A percentile compares a stretch with the other conserved stretches of the same genome.
Evolutionary conservation across 2,888 invertebrate species (phyloP).

Genomic region (Athalia circularis): DNA sequence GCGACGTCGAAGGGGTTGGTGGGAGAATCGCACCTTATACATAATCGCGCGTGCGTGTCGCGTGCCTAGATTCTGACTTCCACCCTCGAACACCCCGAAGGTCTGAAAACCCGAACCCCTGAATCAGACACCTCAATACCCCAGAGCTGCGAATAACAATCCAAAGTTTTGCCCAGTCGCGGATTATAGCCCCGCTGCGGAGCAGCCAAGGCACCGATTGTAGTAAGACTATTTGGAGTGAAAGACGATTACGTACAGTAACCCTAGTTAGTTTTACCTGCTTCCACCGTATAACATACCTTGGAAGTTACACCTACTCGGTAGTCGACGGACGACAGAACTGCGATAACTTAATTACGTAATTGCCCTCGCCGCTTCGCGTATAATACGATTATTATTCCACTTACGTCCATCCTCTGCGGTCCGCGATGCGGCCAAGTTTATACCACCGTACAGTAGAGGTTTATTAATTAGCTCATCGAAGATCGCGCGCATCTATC

Average conservation of each 20-base stretch:
- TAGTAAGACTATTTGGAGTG: too few relatives aligned
- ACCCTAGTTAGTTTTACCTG: too few relatives aligned
- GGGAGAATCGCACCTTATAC: constrained; percentile 8
- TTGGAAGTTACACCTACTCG: not conserved
- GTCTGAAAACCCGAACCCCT: too few relatives aligned
- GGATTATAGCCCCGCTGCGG: too few relatives aligned
- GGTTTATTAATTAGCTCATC: too few relatives aligned
- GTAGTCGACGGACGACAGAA: not conserved
- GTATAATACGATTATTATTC: constrained; percentile 30
- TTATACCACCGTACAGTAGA: not conserved
- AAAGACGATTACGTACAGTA: too few relatives aligned
- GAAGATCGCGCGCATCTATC: too few relatives aligned
- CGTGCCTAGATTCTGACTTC: constrained; percentile 2
- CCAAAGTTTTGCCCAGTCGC: not conserved
- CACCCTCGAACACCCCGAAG: constrained; percentile 12
- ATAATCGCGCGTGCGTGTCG: constrained; percentile 43
- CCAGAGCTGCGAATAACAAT: constrained; percentile 5
- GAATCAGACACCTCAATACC: not conserved
- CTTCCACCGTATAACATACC: too few relatives aligned
- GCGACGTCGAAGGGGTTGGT: not conserved
- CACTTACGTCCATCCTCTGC: not conserved
- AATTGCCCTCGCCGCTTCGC: constrained; percentile 1
- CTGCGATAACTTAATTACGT: constrained; percentile 27
- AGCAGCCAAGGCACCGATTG: too few relatives aligned
- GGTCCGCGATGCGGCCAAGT: not conserved